These are phyloP conservation scores for Gasterosteus nipponicus DNA, from an alignment of 2,113 vertebrate species.

Conservation along the genomic window DNA sequence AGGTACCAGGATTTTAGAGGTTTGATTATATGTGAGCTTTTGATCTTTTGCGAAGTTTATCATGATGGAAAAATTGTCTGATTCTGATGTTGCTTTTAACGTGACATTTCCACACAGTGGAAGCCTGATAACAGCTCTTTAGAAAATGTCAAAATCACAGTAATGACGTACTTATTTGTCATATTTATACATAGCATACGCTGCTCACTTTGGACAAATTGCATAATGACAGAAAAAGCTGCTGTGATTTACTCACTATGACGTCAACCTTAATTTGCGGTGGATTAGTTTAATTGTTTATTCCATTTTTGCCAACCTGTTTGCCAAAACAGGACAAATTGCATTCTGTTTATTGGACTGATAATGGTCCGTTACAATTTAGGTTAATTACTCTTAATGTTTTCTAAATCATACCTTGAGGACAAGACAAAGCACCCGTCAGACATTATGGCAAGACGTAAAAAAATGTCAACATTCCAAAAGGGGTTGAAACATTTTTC, in stretches of 20 bases:
- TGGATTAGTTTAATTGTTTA: background rate
- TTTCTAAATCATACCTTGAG: constrained; percentile 29
- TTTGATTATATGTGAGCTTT: background rate
- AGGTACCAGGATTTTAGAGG: background rate
- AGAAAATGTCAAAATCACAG: background rate
- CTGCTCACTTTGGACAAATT: background rate
- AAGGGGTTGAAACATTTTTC: background rate
- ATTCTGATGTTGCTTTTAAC: background rate
- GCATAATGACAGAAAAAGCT: background rate
- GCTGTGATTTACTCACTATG: background rate
- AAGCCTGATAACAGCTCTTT: background rate
- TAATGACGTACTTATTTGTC: background rate
- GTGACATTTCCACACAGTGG: background rate
- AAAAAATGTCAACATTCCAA: background rate
- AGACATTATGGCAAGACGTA: background rate
- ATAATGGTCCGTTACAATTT: constrained; percentile 17
- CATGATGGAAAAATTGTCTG: no score
- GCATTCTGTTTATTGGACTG: constrained; percentile 26
- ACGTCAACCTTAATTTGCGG: background rate
- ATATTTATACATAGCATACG: background rate
- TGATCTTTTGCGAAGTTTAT: background rate
- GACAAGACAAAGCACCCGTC: constrained; percentile 2
- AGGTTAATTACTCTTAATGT: constrained; percentile 37
- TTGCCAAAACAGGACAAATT: background rate
- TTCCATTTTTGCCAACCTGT: constrained; percentile 19